A percentile compares a stretch with the other conserved stretches of the same genome.
These are phyloP conservation scores for Tamandua tetradactyla DNA, from an alignment of 2,797 vertebrate species.

Conservation along the genomic window DNA sequence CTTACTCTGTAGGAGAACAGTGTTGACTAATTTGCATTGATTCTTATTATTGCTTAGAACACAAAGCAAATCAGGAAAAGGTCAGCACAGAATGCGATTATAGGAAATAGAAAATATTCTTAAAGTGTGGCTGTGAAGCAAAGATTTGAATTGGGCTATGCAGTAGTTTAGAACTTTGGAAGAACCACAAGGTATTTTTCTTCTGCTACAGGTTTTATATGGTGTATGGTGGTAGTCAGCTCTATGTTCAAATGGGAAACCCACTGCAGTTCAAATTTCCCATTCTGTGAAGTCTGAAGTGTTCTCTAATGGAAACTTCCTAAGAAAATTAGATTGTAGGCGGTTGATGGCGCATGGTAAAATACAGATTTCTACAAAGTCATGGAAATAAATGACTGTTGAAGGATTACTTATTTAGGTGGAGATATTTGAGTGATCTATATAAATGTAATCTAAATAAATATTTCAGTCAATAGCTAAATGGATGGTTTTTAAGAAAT, in stretches of 20 bases:
- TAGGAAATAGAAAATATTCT: neutral
- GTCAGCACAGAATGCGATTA: neutral
- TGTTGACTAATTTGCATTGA: neutral
- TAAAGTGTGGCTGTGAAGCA: neutral
- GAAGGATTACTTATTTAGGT: neutral
- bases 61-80: neutral
- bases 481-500: neutral
- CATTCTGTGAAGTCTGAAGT: neutral
- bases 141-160: neutral
- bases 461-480: neutral
- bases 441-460: neutral
- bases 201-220: neutral
- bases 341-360: neutral
- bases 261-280: neutral
- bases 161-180: neutral
- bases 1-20: neutral
- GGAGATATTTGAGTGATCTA: neutral
- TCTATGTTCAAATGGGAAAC: neutral
- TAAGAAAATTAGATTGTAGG: neutral
- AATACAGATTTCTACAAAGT: conserved; percentile 7
- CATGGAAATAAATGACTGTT: neutral
- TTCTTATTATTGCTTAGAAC: neutral
- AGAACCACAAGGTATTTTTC: neutral
- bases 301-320: neutral
- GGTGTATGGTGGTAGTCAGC: neutral